These are phyloP conservation scores for Alethe diademata DNA, from an alignment of 2,113 vertebrate genomes.

Conservation along the genomic window DNA sequence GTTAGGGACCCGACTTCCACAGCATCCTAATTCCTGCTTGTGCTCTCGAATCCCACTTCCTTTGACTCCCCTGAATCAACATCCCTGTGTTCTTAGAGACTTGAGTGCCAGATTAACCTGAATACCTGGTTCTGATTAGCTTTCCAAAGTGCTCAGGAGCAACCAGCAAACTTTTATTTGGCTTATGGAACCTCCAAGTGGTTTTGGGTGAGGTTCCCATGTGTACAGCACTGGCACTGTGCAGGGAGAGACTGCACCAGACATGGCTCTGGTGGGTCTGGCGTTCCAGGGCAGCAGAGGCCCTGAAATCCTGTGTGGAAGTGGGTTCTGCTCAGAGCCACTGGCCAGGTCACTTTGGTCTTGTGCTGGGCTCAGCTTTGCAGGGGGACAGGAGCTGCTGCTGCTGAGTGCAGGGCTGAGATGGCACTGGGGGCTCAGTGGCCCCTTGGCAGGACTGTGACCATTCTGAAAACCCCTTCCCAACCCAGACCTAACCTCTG, in stretches of 20 bases:
- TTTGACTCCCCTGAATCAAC: neutral
- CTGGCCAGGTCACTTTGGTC: neutral
- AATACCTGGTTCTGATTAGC: accelerated
- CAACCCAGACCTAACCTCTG: accelerated
- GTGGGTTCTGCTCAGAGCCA: neutral
- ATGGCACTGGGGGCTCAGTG: neutral
- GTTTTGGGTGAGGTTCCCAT: neutral
- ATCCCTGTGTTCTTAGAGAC: neutral
- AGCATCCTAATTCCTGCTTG: neutral
- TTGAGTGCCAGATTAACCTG: neutral
- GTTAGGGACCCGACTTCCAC: neutral
- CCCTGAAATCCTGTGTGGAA: neutral
- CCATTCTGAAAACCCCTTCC: neutral
- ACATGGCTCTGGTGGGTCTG: accelerated
- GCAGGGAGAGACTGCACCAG: accelerated
- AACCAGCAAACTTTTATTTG: accelerated
- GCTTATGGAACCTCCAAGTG: neutral
- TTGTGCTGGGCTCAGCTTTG: neutral
- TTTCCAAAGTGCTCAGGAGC: neutral
- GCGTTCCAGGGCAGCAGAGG: neutral
- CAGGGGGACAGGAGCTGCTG: no score
- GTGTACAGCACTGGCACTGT: accelerated
- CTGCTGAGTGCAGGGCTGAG: neutral
- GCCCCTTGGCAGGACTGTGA: neutral
- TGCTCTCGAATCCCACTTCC: neutral